Percentiles rank a stretch among this genome's conserved stretches.
These are phyloP conservation scores for Lasioglossum baleicum DNA, from an alignment of 1,140 invertebrate species.

Conservation along the genomic window DNA sequence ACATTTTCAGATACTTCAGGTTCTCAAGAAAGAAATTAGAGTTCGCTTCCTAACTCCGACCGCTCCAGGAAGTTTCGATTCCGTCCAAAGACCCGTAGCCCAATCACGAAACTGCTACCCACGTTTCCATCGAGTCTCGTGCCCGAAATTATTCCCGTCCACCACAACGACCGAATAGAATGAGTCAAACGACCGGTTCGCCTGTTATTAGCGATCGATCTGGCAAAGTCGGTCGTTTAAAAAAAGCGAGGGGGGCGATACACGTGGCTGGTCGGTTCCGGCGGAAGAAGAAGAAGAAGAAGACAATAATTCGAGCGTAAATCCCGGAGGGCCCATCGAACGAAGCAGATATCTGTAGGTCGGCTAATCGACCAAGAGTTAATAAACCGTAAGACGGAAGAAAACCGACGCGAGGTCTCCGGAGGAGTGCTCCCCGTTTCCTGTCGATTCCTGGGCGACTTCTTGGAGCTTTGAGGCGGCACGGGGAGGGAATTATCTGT, in stretches of 20 bases:
- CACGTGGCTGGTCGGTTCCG: slow-evolving; percentile 21
- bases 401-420: slow-evolving; percentile 53
- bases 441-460: background rate
- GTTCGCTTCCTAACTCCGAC: too few relatives aligned
- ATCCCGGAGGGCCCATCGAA: slow-evolving; percentile 53
- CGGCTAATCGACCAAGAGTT: slow-evolving; percentile 62
- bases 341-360: slow-evolving; percentile 36
- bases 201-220: background rate
- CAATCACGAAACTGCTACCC: too few relatives aligned
- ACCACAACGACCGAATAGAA: too few relatives aligned
- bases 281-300: slow-evolving; percentile 29
- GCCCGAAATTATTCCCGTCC: too few relatives aligned
- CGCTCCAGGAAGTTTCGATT: too few relatives aligned
- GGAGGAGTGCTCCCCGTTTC: slow-evolving; percentile 31
- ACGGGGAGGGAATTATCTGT: slow-evolving; percentile 62
- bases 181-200: background rate
- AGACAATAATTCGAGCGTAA: slow-evolving; percentile 54
- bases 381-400: slow-evolving; percentile 57
- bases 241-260: background rate
- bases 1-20: too few relatives aligned
- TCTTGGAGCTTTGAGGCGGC: slow-evolving; percentile 29
- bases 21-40: too few relatives aligned
- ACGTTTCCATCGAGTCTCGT: too few relatives aligned
- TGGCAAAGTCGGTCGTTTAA: background rate
- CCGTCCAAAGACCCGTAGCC: too few relatives aligned